Percentiles rank a stretch among this genome's conserved stretches.
phyloP scores from a whole-genome alignment of 2,797 vertebrate species.

The Sciurus carolinensis region DNA sequence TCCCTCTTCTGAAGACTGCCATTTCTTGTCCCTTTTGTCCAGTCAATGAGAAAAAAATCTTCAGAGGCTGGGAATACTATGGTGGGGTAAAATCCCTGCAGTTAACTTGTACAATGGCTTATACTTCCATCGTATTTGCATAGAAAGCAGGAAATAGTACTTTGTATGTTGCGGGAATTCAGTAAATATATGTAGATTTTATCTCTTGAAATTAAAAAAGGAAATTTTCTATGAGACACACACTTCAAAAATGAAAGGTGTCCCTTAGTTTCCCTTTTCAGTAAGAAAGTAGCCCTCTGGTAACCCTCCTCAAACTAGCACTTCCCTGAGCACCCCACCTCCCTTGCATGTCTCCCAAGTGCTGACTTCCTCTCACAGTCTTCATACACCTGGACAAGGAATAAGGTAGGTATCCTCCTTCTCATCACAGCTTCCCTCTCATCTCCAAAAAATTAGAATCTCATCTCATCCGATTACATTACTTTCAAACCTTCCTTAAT shows the following conservation, averaged over 20 bases:
- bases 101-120: not conserved
- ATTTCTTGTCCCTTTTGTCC: not conserved
- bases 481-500: not conserved
- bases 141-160: not conserved
- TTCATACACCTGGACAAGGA: not conserved
- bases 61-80: not conserved
- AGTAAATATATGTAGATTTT: not conserved
- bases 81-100: not conserved
- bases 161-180: not conserved
- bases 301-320: not conserved
- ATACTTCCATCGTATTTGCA: not conserved
- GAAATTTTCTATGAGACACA: not conserved
- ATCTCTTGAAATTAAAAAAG: not conserved
- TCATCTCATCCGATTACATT: not conserved
- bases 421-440: not conserved
- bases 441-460: not conserved
- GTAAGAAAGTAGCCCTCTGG: not conserved
- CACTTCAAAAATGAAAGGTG: not conserved
- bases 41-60: not conserved
- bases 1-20: not conserved
- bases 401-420: not conserved
- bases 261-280: not conserved
- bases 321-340: not conserved
- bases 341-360: not conserved
- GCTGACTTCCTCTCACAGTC: not conserved